phyloP scores from a whole-genome alignment of 1,140 invertebrate species.

The Pectinophora gossypiella region DNA sequence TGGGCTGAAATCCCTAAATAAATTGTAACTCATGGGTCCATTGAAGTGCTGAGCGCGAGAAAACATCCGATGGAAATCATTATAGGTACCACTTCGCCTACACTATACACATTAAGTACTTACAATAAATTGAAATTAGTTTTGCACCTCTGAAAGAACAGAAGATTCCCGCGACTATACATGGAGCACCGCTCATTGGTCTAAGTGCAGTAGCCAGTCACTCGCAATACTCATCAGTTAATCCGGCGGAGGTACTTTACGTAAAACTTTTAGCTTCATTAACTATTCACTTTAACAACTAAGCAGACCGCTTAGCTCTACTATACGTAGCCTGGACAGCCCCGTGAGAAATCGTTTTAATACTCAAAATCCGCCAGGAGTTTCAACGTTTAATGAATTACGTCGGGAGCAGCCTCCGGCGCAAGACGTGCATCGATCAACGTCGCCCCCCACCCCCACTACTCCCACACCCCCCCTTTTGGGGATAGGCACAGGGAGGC shows the following conservation, averaged over 20 bases:
- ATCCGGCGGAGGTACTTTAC: background rate
- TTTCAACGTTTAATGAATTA: constrained; percentile 74
- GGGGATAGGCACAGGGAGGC: constrained; percentile 53
- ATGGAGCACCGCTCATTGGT: too few relatives aligned
- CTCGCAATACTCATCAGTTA: background rate
- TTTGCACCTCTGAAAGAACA: too few relatives aligned
- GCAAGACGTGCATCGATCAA: constrained; percentile 74
- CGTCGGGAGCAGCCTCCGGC: constrained; percentile 72
- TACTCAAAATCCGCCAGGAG: constrained; percentile 72
- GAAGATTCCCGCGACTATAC: too few relatives aligned
- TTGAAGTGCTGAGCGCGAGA: too few relatives aligned
- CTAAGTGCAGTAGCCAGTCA: too few relatives aligned
- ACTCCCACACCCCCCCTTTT: constrained; percentile 21
- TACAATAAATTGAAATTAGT: too few relatives aligned
- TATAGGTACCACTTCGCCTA: too few relatives aligned
- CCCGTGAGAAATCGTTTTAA: constrained; percentile 71
- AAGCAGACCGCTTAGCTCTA: constrained; percentile 46
- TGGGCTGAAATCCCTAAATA: too few relatives aligned
- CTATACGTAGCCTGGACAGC: constrained; percentile 52
- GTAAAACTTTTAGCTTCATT: constrained; percentile 3
- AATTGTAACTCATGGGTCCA: too few relatives aligned
- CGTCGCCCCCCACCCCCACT: constrained; percentile 42
- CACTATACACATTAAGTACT: too few relatives aligned
- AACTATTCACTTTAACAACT: constrained; percentile 35
- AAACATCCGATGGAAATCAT: too few relatives aligned